Evolutionary conservation across 1,140 invertebrate genomes (phyloP).

Genomic region (Saccostrea cuccullata): DNA sequence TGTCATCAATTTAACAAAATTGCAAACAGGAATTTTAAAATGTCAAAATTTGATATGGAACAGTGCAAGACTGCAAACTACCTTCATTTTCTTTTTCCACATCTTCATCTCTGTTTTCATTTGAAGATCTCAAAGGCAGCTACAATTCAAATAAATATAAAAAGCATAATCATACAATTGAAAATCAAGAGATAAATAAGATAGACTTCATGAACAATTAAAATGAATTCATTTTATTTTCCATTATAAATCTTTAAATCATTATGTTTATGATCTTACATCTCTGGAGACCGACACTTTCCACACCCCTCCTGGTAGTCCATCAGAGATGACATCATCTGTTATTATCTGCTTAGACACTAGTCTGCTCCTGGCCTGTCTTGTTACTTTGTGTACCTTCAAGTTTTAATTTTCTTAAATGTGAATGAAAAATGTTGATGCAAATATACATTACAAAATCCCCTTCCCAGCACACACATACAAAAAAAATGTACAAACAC

Average conservation of each 20-base stretch:
- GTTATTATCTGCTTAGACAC: conserved; percentile 63
- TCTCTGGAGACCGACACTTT: conserved; percentile 65
- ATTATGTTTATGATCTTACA: conserved; percentile 58
- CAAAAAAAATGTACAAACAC: too few relatives aligned
- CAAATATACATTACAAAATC: too few relatives aligned
- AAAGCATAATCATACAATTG: too few relatives aligned
- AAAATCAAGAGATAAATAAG: too few relatives aligned
- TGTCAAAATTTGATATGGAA: background rate
- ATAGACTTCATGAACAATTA: too few relatives aligned
- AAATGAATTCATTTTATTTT: too few relatives aligned
- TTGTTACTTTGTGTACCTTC: conserved; percentile 66
- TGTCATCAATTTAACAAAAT: too few relatives aligned
- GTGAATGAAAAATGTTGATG: too few relatives aligned
- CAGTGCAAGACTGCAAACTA: background rate
- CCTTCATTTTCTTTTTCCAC: background rate
- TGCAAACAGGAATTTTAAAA: too few relatives aligned
- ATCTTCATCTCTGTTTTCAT: background rate
- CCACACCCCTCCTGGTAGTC: conserved; percentile 68
- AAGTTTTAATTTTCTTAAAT: background rate
- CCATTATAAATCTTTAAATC: too few relatives aligned
- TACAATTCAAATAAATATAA: background rate
- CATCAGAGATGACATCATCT: conserved; percentile 62
- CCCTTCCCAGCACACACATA: too few relatives aligned
- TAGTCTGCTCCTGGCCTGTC: conserved; percentile 68
- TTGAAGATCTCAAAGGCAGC: background rate